Base-by-base conservation (phyloP, 2,888 invertebrate genomes). In the Agriopis leucophaearia region DNA sequence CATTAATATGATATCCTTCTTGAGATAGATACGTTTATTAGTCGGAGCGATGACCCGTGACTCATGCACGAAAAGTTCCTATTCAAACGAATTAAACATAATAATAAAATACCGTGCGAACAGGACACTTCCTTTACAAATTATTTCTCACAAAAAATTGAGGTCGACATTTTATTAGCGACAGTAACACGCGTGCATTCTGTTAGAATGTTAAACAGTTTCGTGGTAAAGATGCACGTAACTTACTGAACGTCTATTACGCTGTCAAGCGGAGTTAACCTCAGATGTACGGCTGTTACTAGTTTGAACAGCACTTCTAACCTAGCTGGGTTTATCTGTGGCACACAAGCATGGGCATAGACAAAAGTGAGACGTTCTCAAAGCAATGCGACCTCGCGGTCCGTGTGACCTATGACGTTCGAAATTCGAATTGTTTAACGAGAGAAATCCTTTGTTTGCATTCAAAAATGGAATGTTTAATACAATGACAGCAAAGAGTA, bases 131-230 rank as follows among this genome's bases (percentile, higher is more conserved):
- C 85, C 84, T 88, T 85, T 81, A 83, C 80, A 84, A 85, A 85
- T 86, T 80, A 82, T 83, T 80, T 81, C 78, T 80, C 80, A 89
- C 85, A 87, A 90, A 90, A 86, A 87, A 92, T 87, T 83, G 87
- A 90, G 92, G 91, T 86, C 89, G 88, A 83, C 82, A 81, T 84
- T 90, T 90, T 89, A 90, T 90, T 90, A 87, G 88, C 87, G 87
- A 87, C 87, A 84, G 82, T 84, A 77, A 72, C 78, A 79, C 83
- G 81, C 84, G 81, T 83, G 87, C 85, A 88, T 88, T 88, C 88
- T 82, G 86, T 85, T 85, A 86, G 93, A 93, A 94, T 93, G 90
- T 87, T 92, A 92, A 94, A 83, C 88, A 91, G 92, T 86, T 89
- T 91, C 89, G 84, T 82, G 87, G 83, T 88, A 88, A 88, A 83